These are phyloP conservation scores for Epistrophe grossulariae DNA, from an alignment of 2,888 invertebrate genomes.

Conservation along the genomic window DNA sequence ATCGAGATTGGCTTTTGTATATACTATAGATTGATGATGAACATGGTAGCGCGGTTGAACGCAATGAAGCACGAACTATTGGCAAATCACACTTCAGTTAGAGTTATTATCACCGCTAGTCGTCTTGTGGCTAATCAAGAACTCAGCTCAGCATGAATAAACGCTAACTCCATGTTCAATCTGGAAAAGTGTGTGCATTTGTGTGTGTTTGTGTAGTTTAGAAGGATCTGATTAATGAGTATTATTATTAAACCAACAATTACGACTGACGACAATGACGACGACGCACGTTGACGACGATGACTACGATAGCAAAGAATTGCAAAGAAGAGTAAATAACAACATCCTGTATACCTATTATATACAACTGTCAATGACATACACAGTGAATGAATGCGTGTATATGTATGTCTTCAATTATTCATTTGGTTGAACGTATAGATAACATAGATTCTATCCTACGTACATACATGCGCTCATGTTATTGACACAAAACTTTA, in stretches of 20 bases:
- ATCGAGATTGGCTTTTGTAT: constrained; percentile 35
- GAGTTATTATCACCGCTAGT: constrained; percentile 30
- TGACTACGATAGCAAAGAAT: neutral
- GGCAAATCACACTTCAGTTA: constrained; percentile 42
- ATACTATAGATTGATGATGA: neutral
- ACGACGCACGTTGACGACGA: neutral
- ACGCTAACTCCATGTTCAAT: neutral
- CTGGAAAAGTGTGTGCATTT: neutral
- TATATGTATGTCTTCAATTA: constrained; percentile 15
- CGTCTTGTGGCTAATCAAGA: constrained; percentile 38
- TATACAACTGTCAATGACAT: neutral
- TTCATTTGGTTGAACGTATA: constrained; percentile 59
- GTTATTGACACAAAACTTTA: constrained; percentile 71
- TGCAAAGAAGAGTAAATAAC: neutral
- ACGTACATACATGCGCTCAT: neutral
- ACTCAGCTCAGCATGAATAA: neutral
- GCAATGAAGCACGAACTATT: constrained; percentile 47
- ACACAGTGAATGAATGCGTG: neutral
- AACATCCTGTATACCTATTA: constrained; percentile 28
- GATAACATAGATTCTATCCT: neutral
- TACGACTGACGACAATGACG: neutral
- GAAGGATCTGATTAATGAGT: constrained; percentile 44
- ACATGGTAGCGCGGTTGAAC: constrained; percentile 33
- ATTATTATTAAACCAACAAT: constrained; percentile 37
- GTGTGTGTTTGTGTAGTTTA: neutral